Evolutionary conservation across 1,140 invertebrate genomes (phyloP).

Genomic region (Drosophila parvula): DNA sequence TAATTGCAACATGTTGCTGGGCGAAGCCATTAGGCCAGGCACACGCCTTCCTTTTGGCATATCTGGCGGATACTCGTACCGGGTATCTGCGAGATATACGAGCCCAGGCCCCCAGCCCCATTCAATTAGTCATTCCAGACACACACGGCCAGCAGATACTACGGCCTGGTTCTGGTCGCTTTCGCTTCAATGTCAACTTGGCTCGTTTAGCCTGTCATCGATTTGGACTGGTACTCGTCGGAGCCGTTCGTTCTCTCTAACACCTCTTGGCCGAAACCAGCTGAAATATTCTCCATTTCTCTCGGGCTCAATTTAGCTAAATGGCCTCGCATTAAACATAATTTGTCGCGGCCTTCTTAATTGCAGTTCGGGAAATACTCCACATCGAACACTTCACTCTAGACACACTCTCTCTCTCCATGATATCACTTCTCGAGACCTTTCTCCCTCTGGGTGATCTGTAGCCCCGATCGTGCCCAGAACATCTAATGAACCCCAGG

Average conservation of each 20-base stretch:
- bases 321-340: slow-evolving; percentile 57
- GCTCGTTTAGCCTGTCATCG: slow-evolving; percentile 69
- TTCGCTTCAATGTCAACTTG: slow-evolving; percentile 76
- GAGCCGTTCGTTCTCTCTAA: slow-evolving; percentile 58
- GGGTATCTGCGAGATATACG: slow-evolving; percentile 34
- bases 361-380: slow-evolving; percentile 35
- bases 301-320: slow-evolving; percentile 51
- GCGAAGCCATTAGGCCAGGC: slow-evolving; percentile 33
- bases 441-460: slow-evolving; percentile 42
- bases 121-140: slow-evolving; percentile 70
- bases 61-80: slow-evolving; percentile 28
- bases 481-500: slow-evolving; percentile 57
- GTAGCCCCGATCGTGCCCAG: slow-evolving; percentile 52
- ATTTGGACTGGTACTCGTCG: slow-evolving; percentile 64
- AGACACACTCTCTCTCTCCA: slow-evolving; percentile 11
- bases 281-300: slow-evolving; percentile 40
- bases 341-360: slow-evolving; percentile 58
- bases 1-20: slow-evolving; percentile 56
- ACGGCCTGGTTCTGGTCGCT: slow-evolving; percentile 47
- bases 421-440: slow-evolving; percentile 24
- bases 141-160: slow-evolving; percentile 20
- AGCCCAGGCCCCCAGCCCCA: slow-evolving; percentile 14
- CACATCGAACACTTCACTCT: slow-evolving; percentile 14
- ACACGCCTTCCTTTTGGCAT: slow-evolving; percentile 38
- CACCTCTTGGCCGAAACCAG: slow-evolving; percentile 38